phyloP scores from a whole-genome alignment of 2,797 vertebrate genomes.

The Podarcis lilfordi region DNA sequence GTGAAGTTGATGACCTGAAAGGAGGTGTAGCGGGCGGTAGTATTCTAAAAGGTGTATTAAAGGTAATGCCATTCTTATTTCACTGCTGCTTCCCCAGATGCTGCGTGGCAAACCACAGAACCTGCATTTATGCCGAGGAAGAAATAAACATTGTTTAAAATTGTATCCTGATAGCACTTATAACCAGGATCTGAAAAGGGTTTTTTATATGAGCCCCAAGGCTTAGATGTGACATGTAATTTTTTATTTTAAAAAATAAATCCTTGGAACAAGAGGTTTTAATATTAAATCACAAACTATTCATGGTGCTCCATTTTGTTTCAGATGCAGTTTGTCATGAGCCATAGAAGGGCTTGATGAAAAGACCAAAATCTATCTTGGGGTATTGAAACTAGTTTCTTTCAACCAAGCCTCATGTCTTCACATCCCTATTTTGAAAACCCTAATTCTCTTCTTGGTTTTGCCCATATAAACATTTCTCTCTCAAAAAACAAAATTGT shows the following conservation, averaged over 20 bases:
- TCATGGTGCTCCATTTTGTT: not conserved
- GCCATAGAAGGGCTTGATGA: not conserved
- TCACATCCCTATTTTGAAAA: not conserved
- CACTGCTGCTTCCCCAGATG: not conserved
- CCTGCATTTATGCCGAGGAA: not conserved
- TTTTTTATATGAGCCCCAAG: not conserved
- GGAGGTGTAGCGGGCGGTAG: slow-evolving; percentile 98
- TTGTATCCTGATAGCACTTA: not conserved
- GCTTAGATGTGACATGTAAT: not conserved
- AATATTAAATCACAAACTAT: not conserved
- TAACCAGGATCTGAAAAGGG: not conserved
- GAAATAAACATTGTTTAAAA: not conserved
- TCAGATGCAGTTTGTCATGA: not conserved
- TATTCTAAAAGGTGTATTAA: slow-evolving; percentile 97
- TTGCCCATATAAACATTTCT: not conserved
- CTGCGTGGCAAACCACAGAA: not conserved
- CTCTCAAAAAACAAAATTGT: not conserved
- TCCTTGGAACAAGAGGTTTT: not conserved
- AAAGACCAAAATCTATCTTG: no score
- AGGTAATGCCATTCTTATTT: slow-evolving; percentile 79
- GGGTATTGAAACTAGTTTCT: not conserved
- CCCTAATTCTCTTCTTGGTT: not conserved
- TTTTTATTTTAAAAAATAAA: not conserved
- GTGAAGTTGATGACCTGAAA: slow-evolving; percentile 98
- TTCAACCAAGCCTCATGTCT: not conserved